These are phyloP conservation scores for Campopleginae sp. DNA, from an alignment of 2,888 invertebrate species.

Conservation along the genomic window DNA sequence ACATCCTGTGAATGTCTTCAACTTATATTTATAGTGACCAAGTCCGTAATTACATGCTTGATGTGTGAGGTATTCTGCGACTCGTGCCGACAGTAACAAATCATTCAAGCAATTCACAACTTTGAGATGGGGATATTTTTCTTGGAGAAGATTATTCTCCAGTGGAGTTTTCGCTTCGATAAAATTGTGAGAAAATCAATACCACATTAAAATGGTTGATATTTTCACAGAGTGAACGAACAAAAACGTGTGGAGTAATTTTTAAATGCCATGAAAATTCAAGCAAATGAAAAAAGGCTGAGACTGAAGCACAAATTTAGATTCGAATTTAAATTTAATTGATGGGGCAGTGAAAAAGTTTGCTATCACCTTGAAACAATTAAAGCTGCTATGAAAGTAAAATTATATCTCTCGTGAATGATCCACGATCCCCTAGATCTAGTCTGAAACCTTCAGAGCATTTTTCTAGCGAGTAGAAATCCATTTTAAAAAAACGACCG, in stretches of 20 bases:
- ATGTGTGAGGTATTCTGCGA: slow-evolving; percentile 25
- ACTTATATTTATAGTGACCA: slow-evolving; percentile 28
- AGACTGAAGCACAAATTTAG: no score
- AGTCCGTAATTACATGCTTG: slow-evolving; percentile 9
- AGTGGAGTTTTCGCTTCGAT: background rate
- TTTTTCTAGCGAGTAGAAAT: background rate
- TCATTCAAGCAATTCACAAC: slow-evolving; percentile 17
- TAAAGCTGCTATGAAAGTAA: background rate
- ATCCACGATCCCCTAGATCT: background rate
- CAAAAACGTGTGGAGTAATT: no score
- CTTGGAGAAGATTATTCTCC: background rate
- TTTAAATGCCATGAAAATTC: no score
- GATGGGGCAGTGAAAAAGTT: background rate
- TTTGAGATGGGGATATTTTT: background rate
- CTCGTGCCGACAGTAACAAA: slow-evolving; percentile 37
- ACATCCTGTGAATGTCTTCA: slow-evolving; percentile 58
- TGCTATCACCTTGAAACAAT: background rate
- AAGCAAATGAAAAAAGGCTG: no score
- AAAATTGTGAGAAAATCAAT: background rate
- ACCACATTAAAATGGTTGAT: background rate
- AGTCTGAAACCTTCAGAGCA: background rate
- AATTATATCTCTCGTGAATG: background rate
- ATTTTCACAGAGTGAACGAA: background rate
- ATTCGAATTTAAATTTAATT: no score
- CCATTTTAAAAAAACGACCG: background rate